phyloP scores from a whole-genome alignment of 2,888 invertebrate genomes.

The Tetranychus piercei region DNA sequence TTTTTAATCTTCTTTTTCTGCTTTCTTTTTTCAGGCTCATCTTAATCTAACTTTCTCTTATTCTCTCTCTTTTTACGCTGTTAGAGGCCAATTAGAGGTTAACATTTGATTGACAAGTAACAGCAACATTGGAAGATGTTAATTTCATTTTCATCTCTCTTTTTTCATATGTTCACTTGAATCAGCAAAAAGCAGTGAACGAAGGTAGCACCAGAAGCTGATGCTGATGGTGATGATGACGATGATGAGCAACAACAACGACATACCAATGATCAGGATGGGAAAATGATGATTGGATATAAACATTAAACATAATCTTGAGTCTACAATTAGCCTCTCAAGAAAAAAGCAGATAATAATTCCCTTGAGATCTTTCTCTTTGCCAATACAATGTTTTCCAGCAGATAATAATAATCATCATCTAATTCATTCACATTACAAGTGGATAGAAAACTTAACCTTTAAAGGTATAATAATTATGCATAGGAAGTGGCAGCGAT shows the following conservation, averaged over 20 bases:
- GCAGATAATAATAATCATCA: too few species aligned
- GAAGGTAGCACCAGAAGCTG: not conserved
- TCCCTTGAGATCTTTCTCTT: not conserved
- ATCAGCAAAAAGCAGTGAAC: not conserved
- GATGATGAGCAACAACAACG: not conserved
- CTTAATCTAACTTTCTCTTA: not conserved
- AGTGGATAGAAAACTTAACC: too few species aligned
- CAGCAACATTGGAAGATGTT: not conserved
- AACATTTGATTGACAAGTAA: not conserved
- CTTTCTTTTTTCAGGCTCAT: not conserved
- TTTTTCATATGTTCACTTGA: not conserved
- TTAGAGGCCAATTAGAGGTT: conserved; percentile 1
- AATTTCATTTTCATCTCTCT: not conserved
- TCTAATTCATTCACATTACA: too few species aligned
- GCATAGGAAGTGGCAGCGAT: too few species aligned
- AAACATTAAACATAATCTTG: not conserved
- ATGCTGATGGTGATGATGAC: not conserved
- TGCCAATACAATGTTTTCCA: not conserved
- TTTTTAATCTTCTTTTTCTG: not conserved
- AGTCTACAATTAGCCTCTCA: not conserved
- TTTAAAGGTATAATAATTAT: too few species aligned
- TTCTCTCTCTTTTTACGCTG: conserved; percentile 5
- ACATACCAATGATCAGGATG: conserved; percentile 1
- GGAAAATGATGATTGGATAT: not conserved
- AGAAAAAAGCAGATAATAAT: not conserved